Percentiles rank a stretch among this genome's conserved stretches.
Evolutionary conservation across 1,140 invertebrate species (phyloP).

Genomic region (Thalassaphorura encarpata): DNA sequence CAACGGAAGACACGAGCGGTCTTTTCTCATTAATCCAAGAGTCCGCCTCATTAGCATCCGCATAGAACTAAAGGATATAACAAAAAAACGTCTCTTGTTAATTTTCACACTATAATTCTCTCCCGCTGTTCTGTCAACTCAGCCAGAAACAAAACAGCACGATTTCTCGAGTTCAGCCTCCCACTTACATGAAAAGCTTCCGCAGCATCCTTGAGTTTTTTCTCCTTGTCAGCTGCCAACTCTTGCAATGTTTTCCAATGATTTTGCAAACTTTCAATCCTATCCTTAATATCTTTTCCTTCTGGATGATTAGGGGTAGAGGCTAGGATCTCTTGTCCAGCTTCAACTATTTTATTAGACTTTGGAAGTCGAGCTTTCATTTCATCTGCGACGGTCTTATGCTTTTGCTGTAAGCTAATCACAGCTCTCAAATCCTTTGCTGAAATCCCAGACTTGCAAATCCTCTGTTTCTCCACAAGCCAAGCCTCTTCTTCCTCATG

Average conservation of each 20-base stretch:
- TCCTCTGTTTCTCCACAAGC: constrained; percentile 78
- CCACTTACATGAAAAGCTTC: constrained; percentile 73
- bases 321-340: constrained; percentile 60
- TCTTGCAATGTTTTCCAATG: constrained; percentile 79
- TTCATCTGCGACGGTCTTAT: constrained; percentile 83
- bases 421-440: constrained; percentile 88
- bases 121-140: too few species aligned
- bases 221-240: constrained; percentile 66
- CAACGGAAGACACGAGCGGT: constrained; percentile 71
- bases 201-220: constrained; percentile 82
- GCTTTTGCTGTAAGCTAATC: constrained; percentile 82
- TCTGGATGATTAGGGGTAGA: constrained; percentile 57
- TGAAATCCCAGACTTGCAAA: constrained; percentile 78
- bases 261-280: constrained; percentile 67
- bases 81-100: constrained; percentile 13
- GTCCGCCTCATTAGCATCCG: constrained; percentile 94
- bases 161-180: too few species aligned
- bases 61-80: constrained; percentile 61
- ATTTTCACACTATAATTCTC: not conserved
- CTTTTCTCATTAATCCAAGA: constrained; percentile 94
- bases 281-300: constrained; percentile 60
- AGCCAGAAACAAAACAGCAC: too few species aligned
- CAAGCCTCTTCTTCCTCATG: constrained; percentile 89
- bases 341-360: constrained; percentile 62
- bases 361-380: constrained; percentile 72